Percentiles rank a stretch among this genome's conserved stretches.
phyloP scores from a whole-genome alignment of 2,797 vertebrate species.

The Astyanax mexicanus region DNA sequence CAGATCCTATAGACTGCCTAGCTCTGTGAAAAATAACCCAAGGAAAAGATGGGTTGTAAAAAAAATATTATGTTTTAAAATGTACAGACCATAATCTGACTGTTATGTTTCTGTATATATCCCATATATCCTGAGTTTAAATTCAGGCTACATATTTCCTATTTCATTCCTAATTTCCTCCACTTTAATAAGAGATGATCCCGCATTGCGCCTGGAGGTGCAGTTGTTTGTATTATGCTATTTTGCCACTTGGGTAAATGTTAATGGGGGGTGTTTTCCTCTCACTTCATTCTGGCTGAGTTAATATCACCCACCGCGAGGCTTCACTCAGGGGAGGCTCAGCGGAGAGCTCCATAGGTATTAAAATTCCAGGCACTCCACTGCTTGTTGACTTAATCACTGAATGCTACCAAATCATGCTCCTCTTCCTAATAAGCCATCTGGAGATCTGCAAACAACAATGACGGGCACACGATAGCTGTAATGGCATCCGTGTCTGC shows the following conservation, averaged over 20 bases:
- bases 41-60: too few relatives aligned
- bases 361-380: constrained; percentile 62
- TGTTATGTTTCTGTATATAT: too few relatives aligned
- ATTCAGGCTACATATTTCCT: constrained; percentile 44
- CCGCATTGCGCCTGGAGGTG: constrained; percentile 71
- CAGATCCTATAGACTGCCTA: too few relatives aligned
- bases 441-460: constrained; percentile 61
- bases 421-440: constrained; percentile 69
- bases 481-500: neutral
- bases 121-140: neutral
- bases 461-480: constrained; percentile 46
- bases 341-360: constrained; percentile 70
- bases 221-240: constrained; percentile 74
- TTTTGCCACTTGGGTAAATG: constrained; percentile 81
- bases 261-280: constrained; percentile 73
- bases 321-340: constrained; percentile 63
- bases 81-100: too few relatives aligned
- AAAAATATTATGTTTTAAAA: too few relatives aligned
- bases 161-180: constrained; percentile 71
- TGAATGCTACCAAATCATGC: constrained; percentile 68
- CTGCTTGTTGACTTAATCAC: constrained; percentile 63
- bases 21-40: too few relatives aligned
- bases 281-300: constrained; percentile 70
- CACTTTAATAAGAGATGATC: constrained; percentile 76
- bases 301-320: constrained; percentile 75